These are phyloP conservation scores for Drosophila kohkoa DNA, from an alignment of 1,140 invertebrate species.

Conservation along the genomic window DNA sequence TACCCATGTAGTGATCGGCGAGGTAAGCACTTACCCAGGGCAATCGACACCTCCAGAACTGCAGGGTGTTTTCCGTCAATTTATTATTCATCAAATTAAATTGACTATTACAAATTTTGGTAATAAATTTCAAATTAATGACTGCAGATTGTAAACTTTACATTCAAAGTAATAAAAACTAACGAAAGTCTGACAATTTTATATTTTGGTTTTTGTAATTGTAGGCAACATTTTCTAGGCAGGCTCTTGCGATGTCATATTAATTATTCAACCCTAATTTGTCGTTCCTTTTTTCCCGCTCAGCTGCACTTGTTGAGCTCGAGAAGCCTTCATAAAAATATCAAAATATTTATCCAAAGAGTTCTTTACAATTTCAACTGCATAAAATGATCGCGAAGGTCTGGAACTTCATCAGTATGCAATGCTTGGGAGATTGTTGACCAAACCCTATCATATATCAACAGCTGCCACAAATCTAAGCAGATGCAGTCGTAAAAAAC, in stretches of 20 bases:
- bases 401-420: constrained; percentile 1
- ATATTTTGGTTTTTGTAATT: too few species aligned
- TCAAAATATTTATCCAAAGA: constrained; percentile 21
- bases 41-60: too few species aligned
- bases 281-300: background rate
- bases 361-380: constrained; percentile 13
- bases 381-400: constrained; percentile 7
- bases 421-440: constrained; percentile 17
- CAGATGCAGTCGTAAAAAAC: constrained; percentile 65
- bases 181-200: too few species aligned
- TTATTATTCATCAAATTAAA: too few species aligned
- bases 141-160: too few species aligned
- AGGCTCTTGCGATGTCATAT: background rate
- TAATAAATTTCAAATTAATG: too few species aligned
- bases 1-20: too few species aligned
- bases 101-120: too few species aligned
- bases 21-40: too few species aligned
- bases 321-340: constrained; percentile 24
- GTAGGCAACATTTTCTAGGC: background rate
- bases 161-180: too few species aligned
- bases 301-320: constrained; percentile 4
- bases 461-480: constrained; percentile 49
- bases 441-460: constrained; percentile 56
- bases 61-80: too few species aligned
- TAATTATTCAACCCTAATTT: background rate